phyloP scores from a whole-genome alignment of 2,888 invertebrate genomes.

The Caenorhabditis sp. region DNA sequence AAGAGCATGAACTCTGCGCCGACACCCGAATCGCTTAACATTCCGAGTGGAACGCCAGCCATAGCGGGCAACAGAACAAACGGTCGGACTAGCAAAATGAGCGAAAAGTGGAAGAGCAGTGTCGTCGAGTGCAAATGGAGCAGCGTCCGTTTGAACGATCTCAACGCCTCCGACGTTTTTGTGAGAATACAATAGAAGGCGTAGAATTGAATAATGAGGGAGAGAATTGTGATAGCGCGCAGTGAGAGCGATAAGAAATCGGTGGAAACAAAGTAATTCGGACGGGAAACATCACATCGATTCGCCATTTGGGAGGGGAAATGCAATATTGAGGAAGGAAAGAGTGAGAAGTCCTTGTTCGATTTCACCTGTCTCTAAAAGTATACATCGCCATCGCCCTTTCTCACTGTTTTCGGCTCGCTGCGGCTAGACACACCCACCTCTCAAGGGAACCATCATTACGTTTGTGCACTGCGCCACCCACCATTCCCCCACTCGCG shows the following conservation, averaged over 20 bases:
- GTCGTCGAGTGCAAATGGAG: background rate
- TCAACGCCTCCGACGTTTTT: background rate
- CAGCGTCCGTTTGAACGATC: background rate
- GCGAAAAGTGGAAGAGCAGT: background rate
- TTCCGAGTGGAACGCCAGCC: background rate
- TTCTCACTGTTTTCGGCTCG: no score
- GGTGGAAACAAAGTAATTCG: background rate
- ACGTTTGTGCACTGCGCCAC: no score
- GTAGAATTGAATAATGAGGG: background rate
- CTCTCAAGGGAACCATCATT: no score
- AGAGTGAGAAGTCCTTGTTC: background rate
- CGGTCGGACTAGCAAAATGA: background rate
- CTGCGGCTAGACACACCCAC: no score
- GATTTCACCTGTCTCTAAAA: background rate
- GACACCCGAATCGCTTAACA: background rate
- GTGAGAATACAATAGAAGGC: background rate
- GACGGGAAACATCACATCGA: background rate
- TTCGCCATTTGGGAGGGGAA: background rate
- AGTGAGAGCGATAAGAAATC: background rate
- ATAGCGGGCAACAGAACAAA: background rate
- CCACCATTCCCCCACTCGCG: no score
- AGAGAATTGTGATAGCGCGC: background rate
- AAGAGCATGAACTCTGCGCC: background rate
- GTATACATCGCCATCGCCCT: no score
- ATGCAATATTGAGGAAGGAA: background rate